Base-by-base conservation (phyloP, 2,113 vertebrate genomes). In the Forbesichthys papilliferus region DNA sequence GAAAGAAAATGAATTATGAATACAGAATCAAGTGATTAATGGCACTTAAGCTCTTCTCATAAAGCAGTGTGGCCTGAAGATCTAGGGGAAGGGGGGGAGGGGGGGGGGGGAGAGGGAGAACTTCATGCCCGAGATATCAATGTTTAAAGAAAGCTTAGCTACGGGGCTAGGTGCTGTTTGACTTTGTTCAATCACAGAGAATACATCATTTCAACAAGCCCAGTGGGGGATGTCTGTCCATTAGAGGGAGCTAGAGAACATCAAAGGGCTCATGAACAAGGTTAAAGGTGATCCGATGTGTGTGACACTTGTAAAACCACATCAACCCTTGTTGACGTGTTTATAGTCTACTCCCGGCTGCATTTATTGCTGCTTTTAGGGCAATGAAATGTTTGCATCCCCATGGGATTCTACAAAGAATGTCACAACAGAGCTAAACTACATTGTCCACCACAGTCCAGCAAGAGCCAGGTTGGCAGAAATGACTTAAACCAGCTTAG, bases 231-330 rank as follows among this genome's bases (percentile, higher is more conserved):
- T n/a, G 66, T 78, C 62, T 73, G 80, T 76, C 87, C 92, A 88
- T 84, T 84, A 90, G 89, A 84, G 89, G 91, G 89, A 75, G 90
- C 89, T 88, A 73, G 71, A 83, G 78, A 88, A 87, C 69, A 86
- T 80, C 80, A 81, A 77, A 82, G 77, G 49, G 61, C 36, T 60
- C 62, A 16, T 51, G 64, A 53, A 65, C 18, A 34, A 64, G 67
- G 54, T 79, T 16, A 62, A 71, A 64, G 74, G 16, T 11, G 33
- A 61, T 46, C 66, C 68, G 60, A 78, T 66, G 79, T 64, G 79
- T 64, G 63, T 55, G 61, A 80, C 47, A 69, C 16, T 59, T n/a
- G 36, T 42, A 42, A 42, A 42, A 65, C 42, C n/a, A 83, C 69
- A 61, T 71, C 61, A 67, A 70, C 27, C 61, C 14, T 18, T 11